Evolutionary conservation across 1,140 invertebrate genomes (phyloP), one percentile per base, ranked within the genome.

Genomic region (Micrasema minimum): DNA sequence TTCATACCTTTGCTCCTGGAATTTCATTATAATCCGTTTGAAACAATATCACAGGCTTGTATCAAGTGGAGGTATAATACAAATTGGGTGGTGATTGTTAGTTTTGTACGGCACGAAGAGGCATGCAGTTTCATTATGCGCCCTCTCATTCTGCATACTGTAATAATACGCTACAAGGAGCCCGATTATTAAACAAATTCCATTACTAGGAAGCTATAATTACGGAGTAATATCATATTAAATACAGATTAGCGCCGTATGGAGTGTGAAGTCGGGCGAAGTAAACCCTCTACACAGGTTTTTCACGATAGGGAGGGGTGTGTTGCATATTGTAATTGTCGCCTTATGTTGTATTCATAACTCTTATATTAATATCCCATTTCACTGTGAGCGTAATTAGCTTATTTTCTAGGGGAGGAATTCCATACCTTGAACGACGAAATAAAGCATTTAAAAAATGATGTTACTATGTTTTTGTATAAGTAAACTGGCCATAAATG

Each of bases 141-240:
- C 59, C 59, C 59, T 46, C 26, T 31, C 59, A 41, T 31, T 64
- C 31, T 64, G 59, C 59, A 64, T 64, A 22, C 16, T 16, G 18
- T 20, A 23, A 20, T 20, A 20, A 12, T 35, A 55, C 35, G 59
- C 66, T 66, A 67, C 65, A 69, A 74, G 69, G 66, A 71, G 37
- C 65, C 59, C 65, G 69, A 72, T 72, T 75, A 75, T 75, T 75
- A 72, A 66, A 75, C 69, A 72, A 72, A 75, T 75, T 75, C 66
- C 69, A 75, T 75, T 71, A 75, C 69, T 22, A 22, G 48, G 70
- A 72, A 38, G 67, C 69, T 66, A 75, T 72, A 75, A 75, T 75
- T 71, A 72, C 73, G 50, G 69, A 71, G 70, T 75, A 75, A 75
- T 71, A 67, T 57, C 64, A 75, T 71, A 75, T 72, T 72, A 75